Evolutionary conservation across 2,797 vertebrate species (phyloP).

Genomic region (Rhabdophis nuchalis): DNA sequence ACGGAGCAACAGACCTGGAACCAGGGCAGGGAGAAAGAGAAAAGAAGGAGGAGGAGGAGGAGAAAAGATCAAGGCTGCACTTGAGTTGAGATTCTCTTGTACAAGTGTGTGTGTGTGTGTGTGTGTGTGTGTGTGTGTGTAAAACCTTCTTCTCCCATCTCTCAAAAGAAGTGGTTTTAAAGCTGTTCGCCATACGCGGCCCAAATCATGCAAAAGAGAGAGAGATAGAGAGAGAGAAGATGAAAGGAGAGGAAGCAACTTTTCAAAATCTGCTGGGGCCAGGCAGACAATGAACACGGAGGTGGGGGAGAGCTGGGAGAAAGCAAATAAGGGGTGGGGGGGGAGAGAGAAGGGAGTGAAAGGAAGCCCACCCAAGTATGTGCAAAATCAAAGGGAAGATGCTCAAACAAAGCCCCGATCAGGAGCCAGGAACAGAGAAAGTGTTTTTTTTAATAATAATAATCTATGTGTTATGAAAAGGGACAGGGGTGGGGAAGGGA

Average conservation of each 20-base stretch:
- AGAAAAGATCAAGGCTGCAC: conserved; percentile 42
- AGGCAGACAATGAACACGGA: conserved; percentile 65
- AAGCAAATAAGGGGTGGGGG: conserved; percentile 34
- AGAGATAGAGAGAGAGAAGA: conserved; percentile 1
- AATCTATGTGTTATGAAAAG: conserved; percentile 51
- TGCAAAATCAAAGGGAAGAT: conserved; percentile 59
- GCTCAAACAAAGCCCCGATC: conserved; percentile 61
- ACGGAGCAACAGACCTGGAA: conserved; percentile 60
- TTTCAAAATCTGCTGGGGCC: conserved; percentile 60
- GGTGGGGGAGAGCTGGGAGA: conserved; percentile 41
- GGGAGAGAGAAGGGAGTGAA: conserved; percentile 43
- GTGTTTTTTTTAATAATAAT: conserved; percentile 35
- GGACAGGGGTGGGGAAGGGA: not conserved
- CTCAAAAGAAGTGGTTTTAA: conserved; percentile 49
- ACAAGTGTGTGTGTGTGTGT: too few relatives aligned
- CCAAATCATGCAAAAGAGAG: conserved; percentile 54
- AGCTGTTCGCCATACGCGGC: conserved; percentile 60
- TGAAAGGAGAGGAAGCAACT: conserved; percentile 57
- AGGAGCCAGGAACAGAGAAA: conserved; percentile 54
- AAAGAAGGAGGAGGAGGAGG: conserved; percentile 56
- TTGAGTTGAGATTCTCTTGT: conserved; percentile 32
- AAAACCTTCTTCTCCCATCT: not conserved
- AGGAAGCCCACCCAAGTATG: conserved; percentile 65
- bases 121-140: too few relatives aligned
- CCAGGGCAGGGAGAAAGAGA: conserved; percentile 47